A percentile compares a stretch with the other conserved stretches of the same genome.
Conservation (phyloP, 2,888 invertebrate species). For the Drosophila ustulata region DNA sequence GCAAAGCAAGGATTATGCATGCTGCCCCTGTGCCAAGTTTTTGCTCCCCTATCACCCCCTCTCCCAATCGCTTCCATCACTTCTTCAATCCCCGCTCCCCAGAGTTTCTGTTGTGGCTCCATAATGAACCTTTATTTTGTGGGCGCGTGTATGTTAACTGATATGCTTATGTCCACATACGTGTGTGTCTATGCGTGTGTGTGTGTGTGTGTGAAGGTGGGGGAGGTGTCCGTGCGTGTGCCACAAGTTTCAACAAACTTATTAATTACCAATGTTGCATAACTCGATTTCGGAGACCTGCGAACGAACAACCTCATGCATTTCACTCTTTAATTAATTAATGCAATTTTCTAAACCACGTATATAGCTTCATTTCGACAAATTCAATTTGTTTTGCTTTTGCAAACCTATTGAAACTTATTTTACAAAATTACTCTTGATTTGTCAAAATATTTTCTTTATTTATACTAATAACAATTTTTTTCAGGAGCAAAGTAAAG, state of each 20-base stretch:
- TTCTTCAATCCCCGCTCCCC: background rate
- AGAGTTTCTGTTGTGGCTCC: constrained; percentile 20
- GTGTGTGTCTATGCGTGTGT: background rate
- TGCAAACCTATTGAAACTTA: too few species aligned
- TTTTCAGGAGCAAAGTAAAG: too few species aligned
- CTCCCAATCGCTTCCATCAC: too few species aligned
- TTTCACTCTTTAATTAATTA: background rate
- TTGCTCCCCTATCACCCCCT: too few species aligned
- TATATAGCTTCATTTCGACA: too few species aligned
- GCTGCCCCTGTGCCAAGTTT: constrained; percentile 10
- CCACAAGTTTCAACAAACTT: constrained; percentile 56
- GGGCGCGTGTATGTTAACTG: constrained; percentile 49
- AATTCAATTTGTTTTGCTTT: too few species aligned
- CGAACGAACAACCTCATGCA: background rate
- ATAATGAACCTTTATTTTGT: constrained; percentile 51
- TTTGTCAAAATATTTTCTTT: too few species aligned
- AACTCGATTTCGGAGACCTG: constrained; percentile 10
- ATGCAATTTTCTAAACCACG: background rate
- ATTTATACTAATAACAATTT: too few species aligned
- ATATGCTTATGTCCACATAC: constrained; percentile 48
- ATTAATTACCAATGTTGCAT: constrained; percentile 62
- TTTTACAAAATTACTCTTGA: too few species aligned
- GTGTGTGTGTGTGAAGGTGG: constrained; percentile 12
- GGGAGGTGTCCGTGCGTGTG: constrained; percentile 14
- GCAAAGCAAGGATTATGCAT: constrained; percentile 46